Evolutionary conservation across 2,113 vertebrate species (phyloP).

Genomic region (Podarcis cretensis): DNA sequence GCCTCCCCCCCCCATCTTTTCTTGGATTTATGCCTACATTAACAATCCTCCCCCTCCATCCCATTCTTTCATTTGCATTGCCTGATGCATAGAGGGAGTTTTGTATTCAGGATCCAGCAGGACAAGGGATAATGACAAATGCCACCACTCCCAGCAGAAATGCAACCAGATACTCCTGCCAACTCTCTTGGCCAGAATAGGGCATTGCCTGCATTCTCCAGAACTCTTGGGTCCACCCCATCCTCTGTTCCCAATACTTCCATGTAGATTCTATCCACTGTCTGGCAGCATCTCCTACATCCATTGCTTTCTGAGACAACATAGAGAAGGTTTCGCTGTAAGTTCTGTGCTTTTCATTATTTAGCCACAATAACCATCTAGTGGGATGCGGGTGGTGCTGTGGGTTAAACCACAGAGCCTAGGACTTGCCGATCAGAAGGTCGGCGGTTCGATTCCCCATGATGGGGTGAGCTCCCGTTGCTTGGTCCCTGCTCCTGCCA

Average conservation of each 20-base stretch:
- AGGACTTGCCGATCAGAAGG: too few species aligned
- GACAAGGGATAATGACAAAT: slow-evolving; percentile 3
- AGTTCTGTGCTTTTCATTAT: neutral
- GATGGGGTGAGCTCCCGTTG: too few species aligned
- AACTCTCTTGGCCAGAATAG: rapidly evolving
- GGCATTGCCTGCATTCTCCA: neutral
- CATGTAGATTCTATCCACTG: neutral
- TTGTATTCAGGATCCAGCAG: neutral
- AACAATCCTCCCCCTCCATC: slow-evolving; percentile 20
- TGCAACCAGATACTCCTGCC: neutral
- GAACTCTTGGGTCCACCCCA: too few species aligned
- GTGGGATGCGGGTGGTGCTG: neutral
- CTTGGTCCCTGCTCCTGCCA: too few species aligned
- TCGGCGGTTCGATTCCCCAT: too few species aligned
- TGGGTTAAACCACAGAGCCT: too few species aligned
- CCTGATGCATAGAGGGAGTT: neutral
- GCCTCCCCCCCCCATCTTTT: neutral
- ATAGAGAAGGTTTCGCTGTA: neutral
- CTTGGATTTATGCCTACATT: slow-evolving; percentile 34
- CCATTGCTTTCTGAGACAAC: neutral
- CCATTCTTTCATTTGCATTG: slow-evolving; percentile 16
- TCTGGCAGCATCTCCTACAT: neutral
- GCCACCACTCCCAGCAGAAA: neutral
- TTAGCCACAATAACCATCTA: neutral
- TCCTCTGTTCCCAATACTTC: neutral